Evolutionary conservation across 2,888 invertebrate species (phyloP), one percentile per base, ranked within the genome.

Genomic region (Melanchra persicariae): DNA sequence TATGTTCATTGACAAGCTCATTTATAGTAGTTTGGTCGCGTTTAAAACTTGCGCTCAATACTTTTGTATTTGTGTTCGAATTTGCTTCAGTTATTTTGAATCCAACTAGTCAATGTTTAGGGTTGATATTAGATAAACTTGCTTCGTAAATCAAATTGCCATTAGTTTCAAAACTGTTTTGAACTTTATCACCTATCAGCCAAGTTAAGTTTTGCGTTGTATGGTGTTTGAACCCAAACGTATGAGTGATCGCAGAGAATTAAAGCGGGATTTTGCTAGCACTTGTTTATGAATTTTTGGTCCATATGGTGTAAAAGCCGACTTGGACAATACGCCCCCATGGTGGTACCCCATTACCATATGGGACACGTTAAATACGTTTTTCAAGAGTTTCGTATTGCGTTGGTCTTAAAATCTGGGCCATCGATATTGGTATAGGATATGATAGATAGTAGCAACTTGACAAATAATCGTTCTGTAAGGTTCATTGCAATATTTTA

Each of bases 271-370:
- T 93, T 93, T 90, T 81, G 92, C 87, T 91, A 91, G 89, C 94
- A 95, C 95, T 95, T 95, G 95, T 95, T 94, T 94, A 92, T 93
- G 90, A 93, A 93, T 94, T 96, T 95, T 93, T 93, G 86, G 89
- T 91, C 93, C 96, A 96, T 96, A 96, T 96, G 96, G 96, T 94
- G 89, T 93, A 94, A 94, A 94, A 95, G 94, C 95, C 90, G 93
- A 90, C 83, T 84, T 88, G 91, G 90, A 95, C 95, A 96, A 95
- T 95, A 90, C 90, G 88, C 95, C 95, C 95, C 89, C 92, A 95
- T 94, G 86, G 87, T 79, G 85, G 89, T 87, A 84, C 91, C 88
- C 91, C 83, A 83, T 93, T 93, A 93, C 94, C 96, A 95, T 96
- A 96, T 96, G 96, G 83, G 95, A 91, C 91, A 88, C 90, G 96